Evolutionary conservation across 2,113 vertebrate genomes (phyloP), one percentile per base, ranked within the genome.

Genomic region (cattle (Bos taurus)): DNA sequence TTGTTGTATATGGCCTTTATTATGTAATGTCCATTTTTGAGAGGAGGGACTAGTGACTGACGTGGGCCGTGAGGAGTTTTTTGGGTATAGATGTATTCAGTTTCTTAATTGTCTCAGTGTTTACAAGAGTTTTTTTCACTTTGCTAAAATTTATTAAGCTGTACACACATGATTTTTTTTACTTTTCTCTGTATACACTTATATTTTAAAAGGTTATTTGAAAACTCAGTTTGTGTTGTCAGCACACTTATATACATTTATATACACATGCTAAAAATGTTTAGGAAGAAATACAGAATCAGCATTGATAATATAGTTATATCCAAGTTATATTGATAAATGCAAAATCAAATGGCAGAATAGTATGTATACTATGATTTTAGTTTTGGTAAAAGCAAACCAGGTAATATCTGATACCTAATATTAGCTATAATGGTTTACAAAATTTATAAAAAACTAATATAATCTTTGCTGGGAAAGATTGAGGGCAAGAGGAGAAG

Each of bases 351-450:
- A 83, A 78, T 64, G 59, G 33, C 15, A 64, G 43, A 91, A 23
- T 54, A 36, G 2, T 60, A 16, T 48, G 28, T 54, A 60, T 50
- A 71, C 40, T 67, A 12, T 48, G 3, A 77, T 83, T 85, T 95
- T 91, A 82, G 86, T 91, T 95, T 91, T 88, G 40, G 26, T 56
- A 60, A 62, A 94, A 95, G 8, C 19, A 95, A 62, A 91, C 19
- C 40, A 92, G 64, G 28, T 28, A n/a, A 12, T 43, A 50, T n/a
- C 11, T 82, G 7, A 15, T 82, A 64, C 25, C n/a, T 91, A 54
- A 48, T 67, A 67, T 56, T 83, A 36, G 19, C 50, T 92, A 54
- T 84, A 83, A 23, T 67, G n/a, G 36, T 82, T 64, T 67, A 40
- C 25, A 83, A 92, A 64, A 64, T 83, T 82, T 64, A 33, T 60